Percentiles rank a stretch among this genome's conserved stretches.
Evolutionary conservation across 2,113 vertebrate genomes (phyloP).

Genomic region (Aleadryas rufinucha): DNA sequence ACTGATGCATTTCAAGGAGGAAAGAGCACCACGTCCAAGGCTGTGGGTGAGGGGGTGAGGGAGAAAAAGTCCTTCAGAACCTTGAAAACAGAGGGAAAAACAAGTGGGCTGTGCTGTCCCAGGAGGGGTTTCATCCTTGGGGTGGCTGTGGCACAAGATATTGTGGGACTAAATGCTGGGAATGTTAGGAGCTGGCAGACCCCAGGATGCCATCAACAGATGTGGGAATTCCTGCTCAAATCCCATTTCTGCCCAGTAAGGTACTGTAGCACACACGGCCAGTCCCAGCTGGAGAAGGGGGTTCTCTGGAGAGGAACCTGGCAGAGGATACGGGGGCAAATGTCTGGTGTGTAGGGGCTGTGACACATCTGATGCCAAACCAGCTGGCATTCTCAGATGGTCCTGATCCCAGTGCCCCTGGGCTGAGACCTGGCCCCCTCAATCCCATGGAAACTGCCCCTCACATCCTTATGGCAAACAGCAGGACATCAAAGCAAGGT

Average conservation of each 20-base stretch:
- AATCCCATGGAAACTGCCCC: background rate
- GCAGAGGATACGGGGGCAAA: background rate
- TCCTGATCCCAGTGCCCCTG: background rate
- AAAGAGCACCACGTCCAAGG: background rate
- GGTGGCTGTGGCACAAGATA: background rate
- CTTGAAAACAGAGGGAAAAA: background rate
- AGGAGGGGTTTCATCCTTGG: background rate
- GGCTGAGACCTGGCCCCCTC: background rate
- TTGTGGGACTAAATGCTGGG: background rate
- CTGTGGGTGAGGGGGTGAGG: background rate
- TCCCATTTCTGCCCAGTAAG: background rate
- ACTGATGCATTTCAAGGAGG: background rate
- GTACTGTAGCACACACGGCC: rapidly evolving
- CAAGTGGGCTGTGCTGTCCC: background rate
- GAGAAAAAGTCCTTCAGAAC: background rate
- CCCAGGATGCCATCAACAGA: background rate
- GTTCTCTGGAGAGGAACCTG: background rate
- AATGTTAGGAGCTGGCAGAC: background rate
- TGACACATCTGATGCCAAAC: background rate
- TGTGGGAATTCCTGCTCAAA: background rate
- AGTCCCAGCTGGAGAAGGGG: background rate
- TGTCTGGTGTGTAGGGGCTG: background rate
- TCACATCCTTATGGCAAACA: background rate
- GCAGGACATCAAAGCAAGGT: background rate
- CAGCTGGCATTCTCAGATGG: background rate